Evolutionary conservation across 1,140 invertebrate genomes (phyloP).

Genomic region (Scylla paramamosain): DNA sequence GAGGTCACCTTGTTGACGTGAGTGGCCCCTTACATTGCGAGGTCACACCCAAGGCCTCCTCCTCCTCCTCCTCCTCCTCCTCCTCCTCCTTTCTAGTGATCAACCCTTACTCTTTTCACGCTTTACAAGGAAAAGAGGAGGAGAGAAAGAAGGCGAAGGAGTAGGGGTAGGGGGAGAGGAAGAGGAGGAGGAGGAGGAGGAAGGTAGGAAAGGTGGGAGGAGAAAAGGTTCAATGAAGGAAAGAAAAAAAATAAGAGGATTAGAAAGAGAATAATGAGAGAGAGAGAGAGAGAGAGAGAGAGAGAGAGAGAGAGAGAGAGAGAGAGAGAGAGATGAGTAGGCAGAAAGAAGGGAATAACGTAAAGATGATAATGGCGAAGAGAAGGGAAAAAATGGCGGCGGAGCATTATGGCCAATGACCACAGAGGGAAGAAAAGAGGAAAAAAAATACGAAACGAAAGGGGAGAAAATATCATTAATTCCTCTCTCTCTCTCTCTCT

Average conservation of each 20-base stretch:
- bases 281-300: conserved; percentile 14
- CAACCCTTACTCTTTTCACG: neutral
- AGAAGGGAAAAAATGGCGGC: neutral
- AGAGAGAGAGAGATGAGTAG: conserved; percentile 31
- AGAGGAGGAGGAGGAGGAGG: neutral
- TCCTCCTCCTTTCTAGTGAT: conserved; percentile 17
- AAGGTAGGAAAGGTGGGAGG: neutral
- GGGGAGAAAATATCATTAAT: neutral
- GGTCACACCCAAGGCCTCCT: conserved; percentile 53
- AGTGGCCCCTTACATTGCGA: conserved; percentile 49
- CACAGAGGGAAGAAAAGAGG: neutral
- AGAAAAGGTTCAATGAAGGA: neutral
- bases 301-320: conserved; percentile 45
- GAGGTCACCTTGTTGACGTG: conserved; percentile 44
- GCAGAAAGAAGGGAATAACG: no score
- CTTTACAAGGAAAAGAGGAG: neutral
- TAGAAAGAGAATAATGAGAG: neutral
- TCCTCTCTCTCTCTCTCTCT: neutral
- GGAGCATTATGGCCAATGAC: neutral
- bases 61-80: conserved; percentile 2
- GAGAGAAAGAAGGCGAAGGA: neutral
- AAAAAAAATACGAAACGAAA: neutral
- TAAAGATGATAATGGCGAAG: no score
- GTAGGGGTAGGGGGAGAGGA: neutral
- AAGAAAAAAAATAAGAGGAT: neutral